These are phyloP conservation scores for Gambusia holbrooki DNA, from an alignment of 2,113 vertebrate species.

Conservation along the genomic window DNA sequence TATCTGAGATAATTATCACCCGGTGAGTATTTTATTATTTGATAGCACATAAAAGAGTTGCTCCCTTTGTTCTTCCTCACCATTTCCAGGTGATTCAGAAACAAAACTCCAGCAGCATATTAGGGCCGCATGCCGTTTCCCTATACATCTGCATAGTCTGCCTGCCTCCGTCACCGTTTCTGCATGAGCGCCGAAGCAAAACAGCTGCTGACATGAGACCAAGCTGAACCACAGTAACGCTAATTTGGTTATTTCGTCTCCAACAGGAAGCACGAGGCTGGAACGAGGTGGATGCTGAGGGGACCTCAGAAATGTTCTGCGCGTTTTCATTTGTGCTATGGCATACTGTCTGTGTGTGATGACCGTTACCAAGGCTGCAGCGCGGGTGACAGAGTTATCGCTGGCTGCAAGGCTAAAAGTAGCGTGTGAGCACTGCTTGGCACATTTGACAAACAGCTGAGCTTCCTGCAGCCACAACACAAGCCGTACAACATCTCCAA, in stretches of 20 bases:
- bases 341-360: constrained; percentile 42
- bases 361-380: constrained; percentile 58
- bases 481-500: constrained; percentile 63
- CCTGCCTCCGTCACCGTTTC: constrained; percentile 33
- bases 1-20: not conserved
- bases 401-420: constrained; percentile 69
- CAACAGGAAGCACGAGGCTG: constrained; percentile 43
- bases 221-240: constrained; percentile 3
- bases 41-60: not conserved
- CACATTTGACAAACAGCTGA: constrained; percentile 74
- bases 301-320: constrained; percentile 38
- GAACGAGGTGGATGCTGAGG: constrained; percentile 15
- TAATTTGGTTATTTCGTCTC: constrained; percentile 26
- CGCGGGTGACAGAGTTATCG: constrained; percentile 71
- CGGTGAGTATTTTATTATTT: not conserved
- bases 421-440: constrained; percentile 54
- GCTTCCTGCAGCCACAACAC: constrained; percentile 61
- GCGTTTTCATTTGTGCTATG: constrained; percentile 44
- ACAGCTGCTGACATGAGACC: constrained; percentile 38
- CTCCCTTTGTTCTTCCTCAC: not conserved
- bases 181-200: constrained; percentile 26
- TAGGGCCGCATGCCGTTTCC: not conserved
- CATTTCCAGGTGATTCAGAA: not conserved
- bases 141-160: constrained; percentile 2
- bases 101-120: not conserved